Conservation (phyloP, 2,113 vertebrate genomes). For the Ifrita kowaldi region DNA sequence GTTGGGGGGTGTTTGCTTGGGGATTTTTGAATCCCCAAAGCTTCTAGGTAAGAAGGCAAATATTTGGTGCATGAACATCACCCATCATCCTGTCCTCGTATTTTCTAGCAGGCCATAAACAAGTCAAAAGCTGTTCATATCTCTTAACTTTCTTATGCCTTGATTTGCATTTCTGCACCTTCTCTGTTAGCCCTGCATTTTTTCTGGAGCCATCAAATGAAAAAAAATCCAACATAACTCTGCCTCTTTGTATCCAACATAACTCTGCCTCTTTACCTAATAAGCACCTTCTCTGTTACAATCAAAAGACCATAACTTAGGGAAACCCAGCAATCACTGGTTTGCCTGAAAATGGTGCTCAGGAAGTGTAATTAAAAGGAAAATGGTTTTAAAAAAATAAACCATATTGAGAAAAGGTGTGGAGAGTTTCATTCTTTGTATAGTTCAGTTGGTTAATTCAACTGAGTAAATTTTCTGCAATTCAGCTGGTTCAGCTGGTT, state of each 20-base stretch:
- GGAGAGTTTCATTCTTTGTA: background rate
- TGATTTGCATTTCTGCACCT: background rate
- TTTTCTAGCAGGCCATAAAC: background rate
- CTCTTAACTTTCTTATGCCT: background rate
- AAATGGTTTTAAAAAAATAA: background rate
- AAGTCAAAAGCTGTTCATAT: background rate
- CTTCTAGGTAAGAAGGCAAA: background rate
- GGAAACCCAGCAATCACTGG: fast-evolving
- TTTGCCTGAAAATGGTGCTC: background rate
- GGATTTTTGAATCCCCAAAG: background rate
- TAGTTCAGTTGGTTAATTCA: background rate
- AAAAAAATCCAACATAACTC: background rate
- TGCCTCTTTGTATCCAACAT: background rate
- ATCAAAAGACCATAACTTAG: background rate
- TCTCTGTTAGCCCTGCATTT: background rate
- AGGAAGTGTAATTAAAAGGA: background rate
- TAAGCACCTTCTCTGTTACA: background rate
- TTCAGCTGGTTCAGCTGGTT: background rate
- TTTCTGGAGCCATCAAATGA: background rate
- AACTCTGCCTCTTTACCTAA: background rate
- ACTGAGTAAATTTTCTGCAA: background rate
- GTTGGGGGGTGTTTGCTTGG: background rate
- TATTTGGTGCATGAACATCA: background rate
- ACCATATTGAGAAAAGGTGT: fast-evolving
- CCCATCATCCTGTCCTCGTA: background rate